These are phyloP conservation scores for Drosophila kuntzei DNA, from an alignment of 2,888 invertebrate species.

Conservation along the genomic window DNA sequence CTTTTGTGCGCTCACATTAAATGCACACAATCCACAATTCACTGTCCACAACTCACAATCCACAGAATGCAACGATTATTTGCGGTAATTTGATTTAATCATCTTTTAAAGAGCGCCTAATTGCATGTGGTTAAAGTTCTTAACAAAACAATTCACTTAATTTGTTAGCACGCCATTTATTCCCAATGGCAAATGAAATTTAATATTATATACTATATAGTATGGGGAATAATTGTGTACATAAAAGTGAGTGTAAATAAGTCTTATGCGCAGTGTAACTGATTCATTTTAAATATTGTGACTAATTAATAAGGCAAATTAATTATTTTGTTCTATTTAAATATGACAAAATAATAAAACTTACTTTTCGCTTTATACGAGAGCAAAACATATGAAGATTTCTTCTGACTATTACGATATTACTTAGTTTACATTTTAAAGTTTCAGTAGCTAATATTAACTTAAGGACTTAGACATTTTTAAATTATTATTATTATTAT, in stretches of 20 bases:
- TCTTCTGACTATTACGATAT: no score
- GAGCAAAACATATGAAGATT: no score
- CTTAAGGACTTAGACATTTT: no score
- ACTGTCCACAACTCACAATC: not conserved
- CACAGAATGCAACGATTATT: not conserved
- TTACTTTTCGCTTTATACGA: no score
- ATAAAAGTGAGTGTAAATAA: not conserved
- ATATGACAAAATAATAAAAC: no score
- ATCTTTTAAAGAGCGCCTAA: slow-evolving; percentile 20
- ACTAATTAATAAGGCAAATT: not conserved
- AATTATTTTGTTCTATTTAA: no score
- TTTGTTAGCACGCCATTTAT: slow-evolving; percentile 35
- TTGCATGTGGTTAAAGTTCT: slow-evolving; percentile 14
- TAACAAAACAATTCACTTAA: slow-evolving; percentile 1
- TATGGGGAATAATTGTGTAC: not conserved
- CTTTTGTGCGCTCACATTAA: slow-evolving; percentile 12
- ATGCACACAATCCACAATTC: not conserved
- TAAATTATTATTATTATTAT: no score
- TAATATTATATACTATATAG: not conserved
- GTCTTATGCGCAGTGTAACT: not conserved
- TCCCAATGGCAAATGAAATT: slow-evolving; percentile 22
- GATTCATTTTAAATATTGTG: not conserved
- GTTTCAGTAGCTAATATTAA: no score
- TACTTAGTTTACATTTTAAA: no score
- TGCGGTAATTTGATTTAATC: slow-evolving; percentile 17